phyloP scores from a whole-genome alignment of 2,113 vertebrate genomes.

The Meles meles region DNA sequence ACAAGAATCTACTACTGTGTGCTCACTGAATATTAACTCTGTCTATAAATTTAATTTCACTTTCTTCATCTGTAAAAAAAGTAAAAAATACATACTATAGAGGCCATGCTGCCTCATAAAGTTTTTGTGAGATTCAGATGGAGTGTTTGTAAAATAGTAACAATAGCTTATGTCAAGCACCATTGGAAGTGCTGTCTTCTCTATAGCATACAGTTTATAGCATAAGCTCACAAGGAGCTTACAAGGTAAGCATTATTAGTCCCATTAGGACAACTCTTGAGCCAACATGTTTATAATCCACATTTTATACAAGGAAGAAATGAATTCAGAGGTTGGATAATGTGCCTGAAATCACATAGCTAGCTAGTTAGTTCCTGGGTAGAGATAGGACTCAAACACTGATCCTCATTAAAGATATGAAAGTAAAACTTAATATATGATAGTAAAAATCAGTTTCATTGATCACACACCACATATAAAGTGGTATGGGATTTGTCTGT shows the following conservation, averaged over 20 bases:
- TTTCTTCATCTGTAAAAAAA: background rate
- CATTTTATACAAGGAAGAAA: background rate
- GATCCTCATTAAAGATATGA: background rate
- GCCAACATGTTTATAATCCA: background rate
- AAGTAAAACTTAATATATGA: background rate
- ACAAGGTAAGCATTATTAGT: background rate
- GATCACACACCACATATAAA: background rate
- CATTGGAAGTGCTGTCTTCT: background rate
- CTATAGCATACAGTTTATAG: background rate
- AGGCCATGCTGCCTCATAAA: background rate
- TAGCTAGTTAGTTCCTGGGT: background rate
- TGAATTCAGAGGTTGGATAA: slow-evolving; percentile 1
- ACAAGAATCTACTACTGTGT: background rate
- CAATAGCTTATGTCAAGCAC: background rate
- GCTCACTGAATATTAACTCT: background rate
- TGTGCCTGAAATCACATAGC: background rate
- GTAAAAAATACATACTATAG: background rate
- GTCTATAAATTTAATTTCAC: slow-evolving; percentile 19
- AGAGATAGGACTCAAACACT: background rate
- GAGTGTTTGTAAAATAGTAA: background rate
- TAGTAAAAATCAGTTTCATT: background rate
- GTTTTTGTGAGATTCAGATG: background rate
- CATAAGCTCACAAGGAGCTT: background rate
- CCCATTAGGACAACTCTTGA: background rate
- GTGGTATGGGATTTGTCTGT: background rate